Base-by-base conservation (phyloP, 23 tunicate species). In the Botrylloides violaceus region DNA sequence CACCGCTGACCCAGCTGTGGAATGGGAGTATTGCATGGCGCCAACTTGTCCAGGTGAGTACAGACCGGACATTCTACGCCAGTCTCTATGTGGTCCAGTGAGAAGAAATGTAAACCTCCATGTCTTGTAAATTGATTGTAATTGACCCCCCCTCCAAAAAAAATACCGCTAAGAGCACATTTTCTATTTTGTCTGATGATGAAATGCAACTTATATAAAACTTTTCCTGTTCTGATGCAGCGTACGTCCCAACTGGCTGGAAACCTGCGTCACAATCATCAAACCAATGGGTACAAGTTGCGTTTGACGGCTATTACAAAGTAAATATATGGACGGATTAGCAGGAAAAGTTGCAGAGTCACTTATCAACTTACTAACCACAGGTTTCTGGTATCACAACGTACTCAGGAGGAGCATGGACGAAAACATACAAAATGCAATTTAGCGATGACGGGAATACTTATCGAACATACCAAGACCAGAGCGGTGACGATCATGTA, bases 371-470 rank as follows among this genome's bases (percentile, higher is more conserved):
- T n/a, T n/a, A 1, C 18, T 59, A 23, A 58, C 29, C 18, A 6
- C 62, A 90, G 97, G 90, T 90, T 2, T 61, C 82, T 9, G 97
- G 97, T 3, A 66, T 90, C 9, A 83, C 97, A 34, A 23, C 81
- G 12, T 83, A 79, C 76, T 71, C 80, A 12, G 48, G 26, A 37
- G 29, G 77, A 23, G 12, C 81, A 2, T 90, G 83, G 74, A 82
- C 83, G 43, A 35, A 34, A 4, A 73, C 49, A 34, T 90, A 90
- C 60, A 35, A 48, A 9, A 25, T 90, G 22, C 43, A 31, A 62
- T 90, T 90, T 62, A 83, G 97, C 38, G 97, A 90, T 55, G 82
- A 78, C 49, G 97, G 89, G 4, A 33, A 36, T 1, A 71, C 48
- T 36, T 83, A 78, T 58, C 55, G 36, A 38, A 90, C 85, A 3